phyloP scores from a whole-genome alignment of 2,888 invertebrate genomes.

The Ametastegia equiseti region DNA sequence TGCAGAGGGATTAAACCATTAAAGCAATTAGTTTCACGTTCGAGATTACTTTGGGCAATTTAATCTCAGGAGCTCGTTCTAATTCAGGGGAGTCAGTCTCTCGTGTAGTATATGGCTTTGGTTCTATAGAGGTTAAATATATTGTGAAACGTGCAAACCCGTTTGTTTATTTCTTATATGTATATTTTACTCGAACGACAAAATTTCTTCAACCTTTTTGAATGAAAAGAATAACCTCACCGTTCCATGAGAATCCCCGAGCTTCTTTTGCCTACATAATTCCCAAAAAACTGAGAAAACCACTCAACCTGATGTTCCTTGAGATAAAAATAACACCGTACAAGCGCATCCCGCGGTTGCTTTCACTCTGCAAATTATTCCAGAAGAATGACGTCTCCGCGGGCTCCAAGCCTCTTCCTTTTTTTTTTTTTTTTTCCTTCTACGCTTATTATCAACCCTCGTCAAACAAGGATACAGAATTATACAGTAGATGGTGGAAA shows the following conservation, averaged over 20 bases:
- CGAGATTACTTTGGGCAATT: constrained; percentile 47
- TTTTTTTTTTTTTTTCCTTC: neutral
- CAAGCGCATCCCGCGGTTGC: neutral
- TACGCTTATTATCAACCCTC: neutral
- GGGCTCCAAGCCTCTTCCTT: neutral
- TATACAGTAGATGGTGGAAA: too few relatives aligned
- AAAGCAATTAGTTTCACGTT: constrained; percentile 50
- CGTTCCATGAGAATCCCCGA: neutral
- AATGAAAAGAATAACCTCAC: neutral
- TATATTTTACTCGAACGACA: neutral
- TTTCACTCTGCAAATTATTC: neutral
- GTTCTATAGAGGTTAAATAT: neutral
- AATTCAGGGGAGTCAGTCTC: constrained; percentile 37
- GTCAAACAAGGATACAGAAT: neutral
- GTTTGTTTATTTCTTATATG: neutral
- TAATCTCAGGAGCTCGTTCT: constrained; percentile 45
- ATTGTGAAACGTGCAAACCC: constrained; percentile 8
- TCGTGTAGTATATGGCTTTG: neutral
- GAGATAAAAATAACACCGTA: neutral
- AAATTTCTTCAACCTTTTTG: neutral
- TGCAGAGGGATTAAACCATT: constrained; percentile 49
- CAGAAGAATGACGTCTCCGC: neutral
- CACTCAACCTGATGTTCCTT: neutral
- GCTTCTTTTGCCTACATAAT: neutral
- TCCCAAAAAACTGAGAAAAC: neutral